A percentile compares a stretch with the other conserved stretches of the same genome.
These are phyloP conservation scores for Physocephala rufipes DNA, from an alignment of 2,888 invertebrate genomes.

Conservation along the genomic window DNA sequence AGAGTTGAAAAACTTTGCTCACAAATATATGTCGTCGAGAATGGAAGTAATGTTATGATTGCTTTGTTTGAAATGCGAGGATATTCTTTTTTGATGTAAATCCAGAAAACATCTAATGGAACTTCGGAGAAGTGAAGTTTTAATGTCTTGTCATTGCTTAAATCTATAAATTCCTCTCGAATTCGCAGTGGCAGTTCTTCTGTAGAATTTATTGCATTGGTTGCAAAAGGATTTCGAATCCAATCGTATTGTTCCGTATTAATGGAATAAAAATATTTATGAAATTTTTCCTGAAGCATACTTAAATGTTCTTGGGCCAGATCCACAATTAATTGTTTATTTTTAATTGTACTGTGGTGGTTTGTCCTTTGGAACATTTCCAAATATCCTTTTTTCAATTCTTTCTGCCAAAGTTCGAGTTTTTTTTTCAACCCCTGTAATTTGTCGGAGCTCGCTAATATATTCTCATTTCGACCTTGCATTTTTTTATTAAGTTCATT, in stretches of 20 bases:
- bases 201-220: conserved; percentile 18
- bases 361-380: conserved; percentile 19
- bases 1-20: conserved; percentile 21
- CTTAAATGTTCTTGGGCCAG: conserved; percentile 16
- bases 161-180: conserved; percentile 19
- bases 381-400: conserved; percentile 14
- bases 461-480: no score
- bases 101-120: conserved; percentile 26
- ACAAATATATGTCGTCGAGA: conserved; percentile 26
- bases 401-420: conserved; percentile 17
- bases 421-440: conserved; percentile 21
- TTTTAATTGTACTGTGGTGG: conserved; percentile 2
- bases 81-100: conserved; percentile 16
- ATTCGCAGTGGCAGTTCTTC: conserved; percentile 23
- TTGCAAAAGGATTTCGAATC: conserved; percentile 28
- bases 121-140: conserved; percentile 21
- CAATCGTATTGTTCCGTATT: conserved; percentile 20
- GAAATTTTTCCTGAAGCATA: conserved; percentile 13
- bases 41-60: conserved; percentile 9
- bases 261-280: conserved; percentile 21
- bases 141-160: conserved; percentile 21
- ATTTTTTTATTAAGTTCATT: no score
- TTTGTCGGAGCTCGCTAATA: conserved; percentile 21
- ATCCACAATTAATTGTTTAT: conserved; percentile 16
- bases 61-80: conserved; percentile 8